These are phyloP conservation scores for Pipistrellus pygmaeus DNA, from an alignment of 2,797 vertebrate species.

Conservation along the genomic window DNA sequence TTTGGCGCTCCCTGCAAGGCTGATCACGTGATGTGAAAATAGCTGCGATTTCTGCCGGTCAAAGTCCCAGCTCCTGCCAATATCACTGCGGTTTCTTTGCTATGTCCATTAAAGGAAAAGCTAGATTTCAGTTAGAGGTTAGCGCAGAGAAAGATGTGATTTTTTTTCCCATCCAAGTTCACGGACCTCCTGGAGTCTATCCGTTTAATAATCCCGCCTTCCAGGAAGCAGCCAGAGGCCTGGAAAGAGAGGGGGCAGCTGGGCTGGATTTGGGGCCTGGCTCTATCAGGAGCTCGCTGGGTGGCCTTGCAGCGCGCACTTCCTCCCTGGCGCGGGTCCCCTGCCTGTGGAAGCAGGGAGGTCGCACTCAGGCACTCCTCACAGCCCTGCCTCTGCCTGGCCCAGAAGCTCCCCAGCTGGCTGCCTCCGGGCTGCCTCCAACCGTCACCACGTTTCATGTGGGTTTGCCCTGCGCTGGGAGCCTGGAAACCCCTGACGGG, in stretches of 20 bases:
- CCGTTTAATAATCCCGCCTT: slow-evolving; percentile 67
- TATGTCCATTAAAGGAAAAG: slow-evolving; percentile 38
- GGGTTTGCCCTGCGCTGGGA: neutral
- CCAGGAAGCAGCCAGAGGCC: slow-evolving; percentile 38
- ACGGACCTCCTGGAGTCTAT: slow-evolving; percentile 34
- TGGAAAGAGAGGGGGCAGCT: slow-evolving; percentile 38
- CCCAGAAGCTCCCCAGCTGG: neutral
- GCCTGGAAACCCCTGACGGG: neutral
- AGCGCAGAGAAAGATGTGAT: slow-evolving; percentile 54
- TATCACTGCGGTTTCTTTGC: slow-evolving; percentile 29
- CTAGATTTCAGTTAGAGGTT: slow-evolving; percentile 53
- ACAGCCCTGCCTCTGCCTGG: neutral
- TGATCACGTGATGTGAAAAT: neutral
- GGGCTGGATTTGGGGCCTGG: slow-evolving; percentile 18
- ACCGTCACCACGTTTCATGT: neutral
- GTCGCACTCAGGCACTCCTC: neutral
- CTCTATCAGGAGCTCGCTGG: slow-evolving; percentile 48
- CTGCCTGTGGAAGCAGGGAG: neutral
- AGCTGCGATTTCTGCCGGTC: slow-evolving; percentile 56
- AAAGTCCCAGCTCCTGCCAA: slow-evolving; percentile 32
- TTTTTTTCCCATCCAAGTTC: slow-evolving; percentile 68
- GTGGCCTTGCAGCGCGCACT: slow-evolving; percentile 49
- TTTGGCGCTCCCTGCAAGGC: neutral
- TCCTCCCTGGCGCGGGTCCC: slow-evolving; percentile 28
- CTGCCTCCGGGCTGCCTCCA: neutral